Evolutionary conservation across 2,888 invertebrate species (phyloP).

Genomic region (Tiliacea citrago): DNA sequence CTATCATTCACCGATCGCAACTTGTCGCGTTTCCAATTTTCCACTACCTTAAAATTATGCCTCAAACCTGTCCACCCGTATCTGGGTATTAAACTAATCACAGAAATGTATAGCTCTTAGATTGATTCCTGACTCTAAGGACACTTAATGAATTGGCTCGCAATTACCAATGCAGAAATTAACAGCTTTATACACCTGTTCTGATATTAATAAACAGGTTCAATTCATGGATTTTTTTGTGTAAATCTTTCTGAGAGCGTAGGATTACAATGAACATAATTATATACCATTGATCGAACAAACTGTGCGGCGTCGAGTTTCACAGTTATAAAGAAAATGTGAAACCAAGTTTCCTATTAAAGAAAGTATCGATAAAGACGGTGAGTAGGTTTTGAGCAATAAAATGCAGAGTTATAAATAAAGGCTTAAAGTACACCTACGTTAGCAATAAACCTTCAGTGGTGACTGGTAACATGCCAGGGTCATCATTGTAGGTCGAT

Average conservation of each 20-base stretch:
- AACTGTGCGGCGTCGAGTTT: conserved; percentile 29
- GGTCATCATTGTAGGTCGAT: conserved; percentile 74
- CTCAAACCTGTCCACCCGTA: conserved; percentile 57
- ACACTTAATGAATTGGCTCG: conserved; percentile 57
- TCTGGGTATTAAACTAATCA: conserved; percentile 56
- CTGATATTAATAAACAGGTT: conserved; percentile 49
- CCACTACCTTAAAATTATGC: conserved; percentile 60
- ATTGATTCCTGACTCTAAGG: conserved; percentile 56
- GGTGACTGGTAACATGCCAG: conserved; percentile 71
- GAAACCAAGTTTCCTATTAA: conserved; percentile 64
- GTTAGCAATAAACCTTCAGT: conserved; percentile 68
- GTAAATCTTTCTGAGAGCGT: conserved; percentile 47
- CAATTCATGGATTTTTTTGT: conserved; percentile 44
- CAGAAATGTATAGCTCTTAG: conserved; percentile 51
- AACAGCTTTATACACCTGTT: conserved; percentile 52
- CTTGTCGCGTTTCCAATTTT: conserved; percentile 68
- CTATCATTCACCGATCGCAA: conserved; percentile 72
- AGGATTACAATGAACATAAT: conserved; percentile 31
- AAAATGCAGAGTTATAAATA: conserved; percentile 61
- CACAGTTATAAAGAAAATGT: conserved; percentile 30
- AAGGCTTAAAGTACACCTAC: conserved; percentile 66
- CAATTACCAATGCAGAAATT: conserved; percentile 52
- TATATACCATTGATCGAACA: conserved; percentile 10
- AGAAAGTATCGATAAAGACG: conserved; percentile 59
- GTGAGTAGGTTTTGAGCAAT: conserved; percentile 60